These are phyloP conservation scores for Deroptyus accipitrinus DNA, from an alignment of 2,113 vertebrate genomes.

Conservation along the genomic window DNA sequence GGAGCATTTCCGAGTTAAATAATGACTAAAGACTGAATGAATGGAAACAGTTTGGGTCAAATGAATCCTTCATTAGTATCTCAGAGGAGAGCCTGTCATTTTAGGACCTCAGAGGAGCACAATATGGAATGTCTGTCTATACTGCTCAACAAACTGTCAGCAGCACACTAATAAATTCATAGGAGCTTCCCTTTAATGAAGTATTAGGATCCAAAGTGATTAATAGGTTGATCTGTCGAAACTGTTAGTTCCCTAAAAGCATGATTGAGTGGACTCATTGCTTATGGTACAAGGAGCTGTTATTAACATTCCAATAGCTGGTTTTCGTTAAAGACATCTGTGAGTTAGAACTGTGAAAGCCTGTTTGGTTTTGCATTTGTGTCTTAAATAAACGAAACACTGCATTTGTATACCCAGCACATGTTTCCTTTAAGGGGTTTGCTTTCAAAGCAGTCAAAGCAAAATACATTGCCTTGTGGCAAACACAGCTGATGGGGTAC, in stretches of 20 bases:
- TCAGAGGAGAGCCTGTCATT: background rate
- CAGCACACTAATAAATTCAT: background rate
- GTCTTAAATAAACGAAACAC: conserved; percentile 44
- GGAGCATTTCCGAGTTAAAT: background rate
- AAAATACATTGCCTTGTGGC: background rate
- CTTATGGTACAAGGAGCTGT: conserved; percentile 43
- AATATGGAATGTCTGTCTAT: background rate
- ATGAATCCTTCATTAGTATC: background rate
- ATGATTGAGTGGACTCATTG: conserved; percentile 25
- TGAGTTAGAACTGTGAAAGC: conserved; percentile 47
- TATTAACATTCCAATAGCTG: conserved; percentile 67
- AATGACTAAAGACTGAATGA: background rate
- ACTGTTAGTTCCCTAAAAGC: conserved; percentile 47
- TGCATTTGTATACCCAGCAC: conserved; percentile 48
- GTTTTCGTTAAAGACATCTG: conserved; percentile 65
- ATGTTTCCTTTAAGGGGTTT: conserved; percentile 48
- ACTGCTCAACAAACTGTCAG: background rate
- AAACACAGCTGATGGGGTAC: background rate
- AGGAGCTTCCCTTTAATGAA: background rate
- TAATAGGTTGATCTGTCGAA: conserved; percentile 51
- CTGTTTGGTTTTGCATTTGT: conserved; percentile 56
- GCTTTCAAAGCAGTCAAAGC: conserved; percentile 26
- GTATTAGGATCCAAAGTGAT: conserved; percentile 30
- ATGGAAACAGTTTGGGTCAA: conserved; percentile 6
- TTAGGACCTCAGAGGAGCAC: background rate